phyloP scores from a whole-genome alignment of 2,113 vertebrate species.

The Sus scrofa region T2T-Sscrofa CM000820.6:113417501-113418000 shows the following conservation, averaged over 20 bases:
- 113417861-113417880: neutral
- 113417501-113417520: neutral
- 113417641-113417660: neutral
- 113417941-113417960: neutral
- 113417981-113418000: neutral
- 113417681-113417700: neutral
- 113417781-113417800: neutral
- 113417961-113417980: neutral
- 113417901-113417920: neutral
- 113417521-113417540: slow-evolving; percentile 17
- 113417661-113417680: neutral
- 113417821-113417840: neutral
- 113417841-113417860: neutral
- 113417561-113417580: neutral
- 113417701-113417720: neutral
- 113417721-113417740: neutral
- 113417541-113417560: neutral
- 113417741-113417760: neutral
- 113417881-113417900: neutral
- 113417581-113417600: slow-evolving; percentile 36
- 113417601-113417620: neutral
- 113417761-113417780: neutral
- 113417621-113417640: neutral
- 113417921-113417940: neutral
- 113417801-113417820: neutral